Conservation (phyloP, 2,113 vertebrate genomes). For the Apteryx owenii region DNA sequence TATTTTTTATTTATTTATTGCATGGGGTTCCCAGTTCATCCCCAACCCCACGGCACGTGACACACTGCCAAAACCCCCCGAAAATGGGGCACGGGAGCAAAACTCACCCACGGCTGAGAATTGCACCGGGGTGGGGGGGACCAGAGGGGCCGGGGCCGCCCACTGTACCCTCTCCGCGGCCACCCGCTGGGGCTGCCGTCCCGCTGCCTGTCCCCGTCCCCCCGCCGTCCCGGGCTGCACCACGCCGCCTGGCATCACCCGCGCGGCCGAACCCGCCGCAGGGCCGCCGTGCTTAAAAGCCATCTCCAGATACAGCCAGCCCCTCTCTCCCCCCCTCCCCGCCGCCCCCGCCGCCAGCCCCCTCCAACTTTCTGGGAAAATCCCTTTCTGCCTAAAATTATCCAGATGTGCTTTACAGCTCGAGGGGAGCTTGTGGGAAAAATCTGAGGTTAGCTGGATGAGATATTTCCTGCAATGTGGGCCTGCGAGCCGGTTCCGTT, state of each 20-base stretch:
- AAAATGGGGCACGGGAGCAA: neutral
- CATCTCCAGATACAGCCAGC: conserved; percentile 46
- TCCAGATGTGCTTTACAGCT: conserved; percentile 68
- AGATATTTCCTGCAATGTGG: conserved; percentile 61
- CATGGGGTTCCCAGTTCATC: neutral
- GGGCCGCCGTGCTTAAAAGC: conserved; percentile 26
- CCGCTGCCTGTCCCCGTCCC: rapidly evolving
- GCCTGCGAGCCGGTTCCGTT: conserved; percentile 48
- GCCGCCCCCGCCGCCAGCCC: neutral
- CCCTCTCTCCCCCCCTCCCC: neutral
- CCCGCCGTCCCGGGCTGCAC: neutral
- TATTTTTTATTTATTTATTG: too few relatives aligned
- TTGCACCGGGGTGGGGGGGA: neutral
- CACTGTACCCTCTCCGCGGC: too few relatives aligned
- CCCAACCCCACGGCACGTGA: neutral
- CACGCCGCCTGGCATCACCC: neutral
- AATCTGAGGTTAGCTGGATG: conserved; percentile 54
- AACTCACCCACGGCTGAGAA: neutral
- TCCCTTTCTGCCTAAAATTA: conserved; percentile 66
- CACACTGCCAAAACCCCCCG: neutral
- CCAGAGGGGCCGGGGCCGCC: neutral
- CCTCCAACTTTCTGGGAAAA: conserved; percentile 56
- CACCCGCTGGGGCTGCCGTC: too few relatives aligned
- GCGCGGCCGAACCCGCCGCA: neutral
- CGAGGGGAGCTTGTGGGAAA: conserved; percentile 63